Percentiles rank a stretch among this genome's conserved stretches.
phyloP scores from a whole-genome alignment of 2,113 vertebrate species.

The Ivindomyrus marchei region DNA sequence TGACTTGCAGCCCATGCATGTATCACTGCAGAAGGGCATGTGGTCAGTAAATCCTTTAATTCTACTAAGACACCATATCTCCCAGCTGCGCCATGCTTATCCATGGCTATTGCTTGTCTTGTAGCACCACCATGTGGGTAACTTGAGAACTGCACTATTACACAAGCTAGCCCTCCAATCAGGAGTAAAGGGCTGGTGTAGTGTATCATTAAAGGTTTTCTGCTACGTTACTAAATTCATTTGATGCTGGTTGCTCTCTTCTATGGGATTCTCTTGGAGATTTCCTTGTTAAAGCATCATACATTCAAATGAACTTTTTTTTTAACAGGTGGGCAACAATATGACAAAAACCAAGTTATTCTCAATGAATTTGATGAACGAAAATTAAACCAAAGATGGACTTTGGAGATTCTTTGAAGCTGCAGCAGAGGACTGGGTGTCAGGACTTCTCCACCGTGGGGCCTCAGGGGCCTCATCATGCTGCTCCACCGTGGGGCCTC shows the following conservation, averaged over 20 bases:
- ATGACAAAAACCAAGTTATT: slow-evolving; percentile 79
- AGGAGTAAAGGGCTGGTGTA: background rate
- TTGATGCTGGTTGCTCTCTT: background rate
- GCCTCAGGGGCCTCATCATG: background rate
- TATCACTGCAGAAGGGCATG: background rate
- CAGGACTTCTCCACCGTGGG: background rate
- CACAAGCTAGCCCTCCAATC: background rate
- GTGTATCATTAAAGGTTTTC: background rate
- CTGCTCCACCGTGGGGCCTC: slow-evolving; percentile 4
- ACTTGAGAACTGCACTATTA: slow-evolving; percentile 9
- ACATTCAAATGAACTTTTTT: background rate
- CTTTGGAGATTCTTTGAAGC: slow-evolving; percentile 69
- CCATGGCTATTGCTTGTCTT: background rate
- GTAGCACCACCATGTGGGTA: slow-evolving; percentile 19
- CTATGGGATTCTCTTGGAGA: background rate
- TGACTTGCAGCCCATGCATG: background rate
- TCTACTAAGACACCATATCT: background rate
- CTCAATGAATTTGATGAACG: slow-evolving; percentile 68
- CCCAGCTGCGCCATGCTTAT: no score
- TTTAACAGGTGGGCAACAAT: slow-evolving; percentile 76
- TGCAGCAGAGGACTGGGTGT: background rate
- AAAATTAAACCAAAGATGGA: slow-evolving; percentile 76
- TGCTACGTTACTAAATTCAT: background rate
- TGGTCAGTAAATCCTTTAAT: background rate
- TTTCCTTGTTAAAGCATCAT: background rate